Base-by-base conservation (phyloP, 2,113 vertebrate species). In the Bolborhynchus lineola region DNA sequence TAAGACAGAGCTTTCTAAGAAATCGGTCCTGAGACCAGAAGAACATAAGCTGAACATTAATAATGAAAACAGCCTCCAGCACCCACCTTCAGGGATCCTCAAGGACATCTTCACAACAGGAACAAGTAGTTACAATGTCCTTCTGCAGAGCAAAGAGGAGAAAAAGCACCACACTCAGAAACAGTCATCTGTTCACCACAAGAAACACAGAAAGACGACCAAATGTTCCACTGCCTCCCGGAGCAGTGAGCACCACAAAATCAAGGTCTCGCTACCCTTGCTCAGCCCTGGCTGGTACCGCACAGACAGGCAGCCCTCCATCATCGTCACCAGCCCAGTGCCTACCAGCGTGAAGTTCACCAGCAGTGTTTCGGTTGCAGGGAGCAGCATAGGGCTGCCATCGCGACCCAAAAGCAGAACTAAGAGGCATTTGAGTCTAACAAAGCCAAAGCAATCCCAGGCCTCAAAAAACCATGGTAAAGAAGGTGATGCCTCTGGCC, bases 1-100 rank as follows among this genome's bases (percentile, higher is more conserved):
- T 63, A 97, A 99, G 74, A 97, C 98, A 80, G 99, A 99, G 92
- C 97, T 98, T 96, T 98, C 99, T 49, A 98, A 98, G 96, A 99
- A 99, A 97, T 98, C 98, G 16, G 6, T 99, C 67, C 93, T 99
- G 87, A 98, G 96, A 79, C 98, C 97, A 33, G 94, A 97, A 68
- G 97, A 98, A 39, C 28, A 96, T 7, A 98, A 97, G 41, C 75
- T 97, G 69, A 93, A 97, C 94, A 91, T 93, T 67, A 97, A 94
- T 26, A 98, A 97, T 90, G 98, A 98, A 81, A 98, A 98, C 55
- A 96, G 67, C 94, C 82, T 98, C 55, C 97, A 98, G 70, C 98
- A 94, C 18, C 80, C 98, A 13, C 96, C 99, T 20, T 81, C 97
- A 19, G 96, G 97, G 11, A 86, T 99, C 57, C 98, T 99, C 29